Base-by-base conservation (phyloP, 2,888 invertebrate genomes). In the Cecidostiba fungosa region DNA sequence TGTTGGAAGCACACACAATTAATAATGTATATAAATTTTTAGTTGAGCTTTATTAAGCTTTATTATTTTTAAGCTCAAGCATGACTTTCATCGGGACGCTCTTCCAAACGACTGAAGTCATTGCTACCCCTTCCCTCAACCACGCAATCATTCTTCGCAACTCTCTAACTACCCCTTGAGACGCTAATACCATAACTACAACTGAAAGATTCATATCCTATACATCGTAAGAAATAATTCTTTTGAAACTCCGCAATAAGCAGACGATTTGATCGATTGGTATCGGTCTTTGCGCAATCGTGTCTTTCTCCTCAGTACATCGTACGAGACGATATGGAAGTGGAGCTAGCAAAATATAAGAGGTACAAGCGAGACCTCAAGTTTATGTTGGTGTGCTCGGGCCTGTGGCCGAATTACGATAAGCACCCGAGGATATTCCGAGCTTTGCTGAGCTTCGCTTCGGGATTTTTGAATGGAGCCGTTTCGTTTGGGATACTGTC, bases 401-500 rank as follows among this genome's bases (percentile, higher is more conserved):
- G 86, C 1, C 3, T 85, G 0, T 85, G 85, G 86, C 79, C 84
- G 3, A 36, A 78, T 26, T 73, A 50, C 19, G 43, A 78, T 0
- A 70, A 36, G 14, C 78, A 82, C 23, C 66, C 80, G 4, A 2
- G 32, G n/a, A 3, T 16, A 0, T 3, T 84, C 0, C 29, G 73
- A 5, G 29, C 5, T 3, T 62, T 79, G 26, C 36, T 86, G n/a
- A 32, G 19, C 32, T 0, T 78, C 3, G 29, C 19, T 4, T 78
- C 80, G 3, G 70, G n/a, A 1, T 32, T 86, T 12, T 5, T 50
- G 1, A 74, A 0, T 19, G 59, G 19, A 0, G 4, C 14, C 0
- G 26, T 39, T 2, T 85, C 84, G 16, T 83, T 69, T 23, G 85
- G 87, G 0, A 84, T 88, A 59, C n/a, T 87, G 3, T 79, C 73